Conservation (phyloP, 2,113 vertebrate genomes). For the Oriolus oriolus region DNA sequence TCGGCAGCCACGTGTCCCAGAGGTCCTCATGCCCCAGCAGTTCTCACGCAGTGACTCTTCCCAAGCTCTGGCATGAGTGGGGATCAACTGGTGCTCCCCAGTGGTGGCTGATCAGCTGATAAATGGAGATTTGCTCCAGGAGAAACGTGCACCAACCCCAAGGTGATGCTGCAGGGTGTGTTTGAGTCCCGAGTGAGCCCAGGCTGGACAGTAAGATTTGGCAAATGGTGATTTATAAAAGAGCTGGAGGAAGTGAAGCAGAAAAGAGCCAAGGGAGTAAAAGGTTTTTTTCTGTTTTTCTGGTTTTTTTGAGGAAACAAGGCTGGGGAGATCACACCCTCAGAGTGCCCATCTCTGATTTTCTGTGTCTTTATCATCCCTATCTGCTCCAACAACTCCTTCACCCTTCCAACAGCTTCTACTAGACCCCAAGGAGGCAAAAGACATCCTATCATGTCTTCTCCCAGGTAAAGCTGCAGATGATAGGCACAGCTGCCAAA, state of each 20-base stretch:
- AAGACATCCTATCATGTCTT: neutral
- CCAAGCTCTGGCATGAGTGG: neutral
- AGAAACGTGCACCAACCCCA: neutral
- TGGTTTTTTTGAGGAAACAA: neutral
- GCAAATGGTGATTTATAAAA: neutral
- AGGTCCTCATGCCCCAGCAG: neutral
- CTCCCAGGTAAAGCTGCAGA: neutral
- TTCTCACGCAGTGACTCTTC: neutral
- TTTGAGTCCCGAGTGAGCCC: neutral
- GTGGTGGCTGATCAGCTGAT: neutral
- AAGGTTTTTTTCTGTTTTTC: neutral
- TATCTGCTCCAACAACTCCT: neutral
- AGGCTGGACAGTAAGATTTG: neutral
- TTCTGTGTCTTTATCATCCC: neutral
- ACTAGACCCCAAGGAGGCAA: neutral
- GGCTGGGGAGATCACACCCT: neutral
- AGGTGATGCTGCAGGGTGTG: neutral
- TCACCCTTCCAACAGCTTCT: neutral
- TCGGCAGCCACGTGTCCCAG: rapidly evolving
- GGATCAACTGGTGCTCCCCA: neutral
- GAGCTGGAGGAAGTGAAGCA: neutral
- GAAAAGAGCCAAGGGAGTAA: neutral
- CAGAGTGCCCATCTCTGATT: neutral
- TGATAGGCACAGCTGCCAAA: neutral
- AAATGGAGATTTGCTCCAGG: neutral